A percentile compares a stretch with the other conserved stretches of the same genome.
Evolutionary conservation across 92 coral and sea anemone species (phyloP).

Genomic region (Umimayanthus kanabou): DNA sequence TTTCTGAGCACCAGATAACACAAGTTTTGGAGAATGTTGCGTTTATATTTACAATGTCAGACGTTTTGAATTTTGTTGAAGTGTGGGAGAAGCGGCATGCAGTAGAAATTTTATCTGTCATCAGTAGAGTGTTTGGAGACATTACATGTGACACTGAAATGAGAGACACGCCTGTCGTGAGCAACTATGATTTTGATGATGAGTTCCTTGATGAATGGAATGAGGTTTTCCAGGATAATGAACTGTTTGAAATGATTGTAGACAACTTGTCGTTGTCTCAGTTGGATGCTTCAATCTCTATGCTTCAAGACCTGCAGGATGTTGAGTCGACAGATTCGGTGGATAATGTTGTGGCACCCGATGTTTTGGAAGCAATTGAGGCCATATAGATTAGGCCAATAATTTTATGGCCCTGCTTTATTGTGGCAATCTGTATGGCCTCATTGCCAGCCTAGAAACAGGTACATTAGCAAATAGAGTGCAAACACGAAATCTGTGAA

Average conservation of each 20-base stretch:
- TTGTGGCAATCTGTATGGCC: too few species aligned
- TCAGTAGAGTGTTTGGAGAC: conserved; percentile 48
- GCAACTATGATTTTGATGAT: conserved; percentile 47
- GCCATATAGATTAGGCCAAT: too few species aligned
- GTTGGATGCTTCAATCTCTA: neutral
- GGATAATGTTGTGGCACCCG: too few species aligned
- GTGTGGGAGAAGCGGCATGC: conserved; percentile 73
- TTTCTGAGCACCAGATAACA: conserved; percentile 62
- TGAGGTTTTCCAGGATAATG: conserved; percentile 71
- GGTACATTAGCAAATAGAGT: too few species aligned
- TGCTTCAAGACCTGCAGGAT: neutral
- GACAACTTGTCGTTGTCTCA: conserved; percentile 50
- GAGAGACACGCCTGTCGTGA: neutral
- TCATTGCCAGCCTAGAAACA: too few species aligned
- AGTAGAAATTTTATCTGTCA: conserved; percentile 34
- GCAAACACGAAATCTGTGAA: too few species aligned
- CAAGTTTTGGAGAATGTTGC: conserved; percentile 52
- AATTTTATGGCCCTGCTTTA: too few species aligned
- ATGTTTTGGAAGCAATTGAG: too few species aligned
- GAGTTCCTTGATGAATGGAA: conserved; percentile 73
- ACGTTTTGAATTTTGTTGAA: conserved; percentile 56
- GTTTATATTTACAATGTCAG: conserved; percentile 48
- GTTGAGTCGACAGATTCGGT: too few species aligned
- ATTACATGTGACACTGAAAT: neutral
- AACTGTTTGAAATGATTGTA: conserved; percentile 59